Evolutionary conservation across 2,888 invertebrate species (phyloP), one percentile per base, ranked within the genome.

Genomic region (Omphaloscelis lunosa): DNA sequence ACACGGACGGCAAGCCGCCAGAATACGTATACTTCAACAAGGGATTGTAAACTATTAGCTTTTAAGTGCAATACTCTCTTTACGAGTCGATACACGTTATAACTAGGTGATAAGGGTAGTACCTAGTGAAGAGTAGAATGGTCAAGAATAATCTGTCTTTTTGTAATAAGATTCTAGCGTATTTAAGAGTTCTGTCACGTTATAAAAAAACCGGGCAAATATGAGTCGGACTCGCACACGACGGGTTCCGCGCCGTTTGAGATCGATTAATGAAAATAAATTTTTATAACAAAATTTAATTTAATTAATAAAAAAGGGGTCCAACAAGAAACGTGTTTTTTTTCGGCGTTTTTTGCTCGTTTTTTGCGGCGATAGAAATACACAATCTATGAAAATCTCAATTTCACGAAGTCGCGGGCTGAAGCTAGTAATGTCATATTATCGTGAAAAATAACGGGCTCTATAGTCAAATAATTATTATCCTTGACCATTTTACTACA

Each of bases 1-100:
- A 97, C 78, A 97, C 97, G 0, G 96, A 97, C 72, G 97, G 97
- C 2, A 97, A 97, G 75, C 96, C 98, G 39, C 99, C 99, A 0
- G 95, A 97, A 75, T 97, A 97, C 65, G 97, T 99, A 0, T 99
- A 98, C 94, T 99, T 99, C 95, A 99, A 99, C 95, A 99, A 99
- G 94, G 99, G 99, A 45, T 96, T 99, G 89, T 99, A 98, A 97
- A 86, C 62, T 85, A 76, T 75, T 85, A 79, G 65, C 34, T 39
- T 7, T 45, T 74, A 69, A 72, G 66, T 34, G 34, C 1, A 82
- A 82, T 7, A 58, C 62, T 78, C 66, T 78, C 41, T 66, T 39
- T 9, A 23, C n/a, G 62, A 80, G 70, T 20, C 9, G n/a, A 63
- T 48, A 20, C 8, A 61, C 17, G 12, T 69, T 67, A 66, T 6